A percentile compares a stretch with the other conserved stretches of the same genome.
Conservation (phyloP, 2,797 vertebrate species). For the Glossophaga mutica region DNA sequence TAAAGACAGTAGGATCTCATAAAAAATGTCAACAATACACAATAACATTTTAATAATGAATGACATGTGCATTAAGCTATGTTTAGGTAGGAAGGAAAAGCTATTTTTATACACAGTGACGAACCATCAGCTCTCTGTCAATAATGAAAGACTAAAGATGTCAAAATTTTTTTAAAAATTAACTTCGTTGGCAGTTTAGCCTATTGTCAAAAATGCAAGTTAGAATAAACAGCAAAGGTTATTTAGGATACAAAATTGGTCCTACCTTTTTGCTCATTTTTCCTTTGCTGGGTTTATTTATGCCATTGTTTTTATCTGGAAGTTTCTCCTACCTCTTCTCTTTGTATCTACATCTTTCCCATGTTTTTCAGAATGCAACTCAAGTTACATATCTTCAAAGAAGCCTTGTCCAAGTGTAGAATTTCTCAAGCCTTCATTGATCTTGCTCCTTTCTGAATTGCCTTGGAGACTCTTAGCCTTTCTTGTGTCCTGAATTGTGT, state of each 20-base stretch:
- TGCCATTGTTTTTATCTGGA: neutral
- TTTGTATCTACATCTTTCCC: neutral
- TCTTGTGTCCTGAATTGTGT: neutral
- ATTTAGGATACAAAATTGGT: neutral
- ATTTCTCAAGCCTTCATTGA: neutral
- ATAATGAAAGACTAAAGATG: neutral
- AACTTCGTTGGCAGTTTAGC: neutral
- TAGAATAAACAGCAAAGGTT: neutral
- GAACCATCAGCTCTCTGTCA: neutral
- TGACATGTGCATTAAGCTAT: neutral
- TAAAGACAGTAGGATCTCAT: neutral
- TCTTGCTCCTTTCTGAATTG: neutral
- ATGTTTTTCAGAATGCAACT: neutral
- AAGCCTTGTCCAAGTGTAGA: neutral
- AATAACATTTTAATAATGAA: slow-evolving; percentile 23
- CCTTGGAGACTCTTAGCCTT: neutral
- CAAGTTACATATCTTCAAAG: neutral
- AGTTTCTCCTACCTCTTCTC: neutral
- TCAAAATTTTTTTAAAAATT: neutral
- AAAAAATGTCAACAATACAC: neutral
- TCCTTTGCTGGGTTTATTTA: neutral
- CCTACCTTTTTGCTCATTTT: neutral
- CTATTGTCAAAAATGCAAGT: neutral
- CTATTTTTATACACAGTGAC: neutral
- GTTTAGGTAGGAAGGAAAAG: neutral